Base-by-base conservation (phyloP, 2,113 vertebrate genomes). In the Mionectes macconnelli region DNA sequence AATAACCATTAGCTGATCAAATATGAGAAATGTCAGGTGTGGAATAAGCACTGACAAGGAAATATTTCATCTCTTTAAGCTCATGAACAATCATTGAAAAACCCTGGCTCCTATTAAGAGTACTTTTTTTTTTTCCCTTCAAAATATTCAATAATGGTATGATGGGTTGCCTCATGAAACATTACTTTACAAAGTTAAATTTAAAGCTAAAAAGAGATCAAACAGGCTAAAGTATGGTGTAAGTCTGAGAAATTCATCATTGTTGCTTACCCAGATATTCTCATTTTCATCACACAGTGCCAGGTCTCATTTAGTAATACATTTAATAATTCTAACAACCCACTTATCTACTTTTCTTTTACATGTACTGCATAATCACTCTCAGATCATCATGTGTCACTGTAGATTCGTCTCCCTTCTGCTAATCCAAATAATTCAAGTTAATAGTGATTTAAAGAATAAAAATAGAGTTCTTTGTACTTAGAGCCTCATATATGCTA, bases 1-100 rank as follows among this genome's bases (percentile, higher is more conserved):
- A 98, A 97, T 97, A 98, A 97, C 96, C 96, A 98, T 97, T 98
- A 98, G 94, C 91, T 95, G 96, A 97, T 98, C 97, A 98, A 98
- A 97, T 95, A 98, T 95, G 86, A 97, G 93, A 97, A 98, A 97
- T 98, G 94, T 97, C 96, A 98, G 93, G 74, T 98, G 52, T 72
- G 53, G 95, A 97, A 97, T 97, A 96, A 97, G 96, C 87, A 92
- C 94, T 94, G 96, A 96, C 91, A 97, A 95, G 88, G 82, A 98
- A 97, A 95, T 98, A 97, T 97, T 98, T 98, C 89, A 97, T 93
- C 94, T 96, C 74, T 95, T 91, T 94, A 96, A 97, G 92, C 93
- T 91, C 84, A 86, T 94, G 95, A 97, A 91, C 93, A 89, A 93
- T 91, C 90, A 89, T 40, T 91, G 96, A 42, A 93, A 95, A 87